Evolutionary conservation across 2,113 vertebrate genomes (phyloP).

Genomic region (Brienomyrus brachyistius): DNA sequence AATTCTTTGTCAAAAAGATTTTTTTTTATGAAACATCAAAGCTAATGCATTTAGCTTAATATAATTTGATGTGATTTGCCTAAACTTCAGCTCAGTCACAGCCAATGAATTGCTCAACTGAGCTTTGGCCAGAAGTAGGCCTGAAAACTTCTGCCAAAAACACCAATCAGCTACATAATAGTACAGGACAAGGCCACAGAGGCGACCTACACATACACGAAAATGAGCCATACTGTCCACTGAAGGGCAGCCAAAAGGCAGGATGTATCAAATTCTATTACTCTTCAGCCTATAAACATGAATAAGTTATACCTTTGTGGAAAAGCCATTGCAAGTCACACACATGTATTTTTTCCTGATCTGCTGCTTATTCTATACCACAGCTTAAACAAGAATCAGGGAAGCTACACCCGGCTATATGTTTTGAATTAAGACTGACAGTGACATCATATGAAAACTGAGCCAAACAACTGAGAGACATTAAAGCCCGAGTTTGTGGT

Average conservation of each 20-base stretch:
- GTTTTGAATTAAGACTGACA: neutral
- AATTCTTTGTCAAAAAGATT: neutral
- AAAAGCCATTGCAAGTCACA: neutral
- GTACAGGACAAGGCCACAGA: neutral
- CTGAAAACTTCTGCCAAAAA: neutral
- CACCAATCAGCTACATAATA: neutral
- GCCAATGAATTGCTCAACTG: neutral
- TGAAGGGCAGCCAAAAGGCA: neutral
- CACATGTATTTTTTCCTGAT: neutral
- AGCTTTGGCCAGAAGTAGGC: neutral
- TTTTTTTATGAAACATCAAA: neutral
- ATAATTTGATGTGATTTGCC: neutral
- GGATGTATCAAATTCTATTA: neutral
- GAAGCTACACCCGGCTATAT: neutral
- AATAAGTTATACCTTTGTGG: neutral
- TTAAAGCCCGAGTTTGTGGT: conserved; percentile 3
- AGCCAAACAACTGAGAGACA: conserved; percentile 16
- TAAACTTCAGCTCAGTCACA: neutral
- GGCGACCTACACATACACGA: neutral
- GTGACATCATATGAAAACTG: conserved; percentile 13
- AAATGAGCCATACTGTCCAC: neutral
- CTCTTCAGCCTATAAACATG: neutral
- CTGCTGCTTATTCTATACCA: neutral
- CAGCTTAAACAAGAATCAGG: neutral
- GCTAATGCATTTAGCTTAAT: neutral